Evolutionary conservation across 2,888 invertebrate genomes (phyloP), one percentile per base, ranked within the genome.

Genomic region (Malthinus flaveolus): DNA sequence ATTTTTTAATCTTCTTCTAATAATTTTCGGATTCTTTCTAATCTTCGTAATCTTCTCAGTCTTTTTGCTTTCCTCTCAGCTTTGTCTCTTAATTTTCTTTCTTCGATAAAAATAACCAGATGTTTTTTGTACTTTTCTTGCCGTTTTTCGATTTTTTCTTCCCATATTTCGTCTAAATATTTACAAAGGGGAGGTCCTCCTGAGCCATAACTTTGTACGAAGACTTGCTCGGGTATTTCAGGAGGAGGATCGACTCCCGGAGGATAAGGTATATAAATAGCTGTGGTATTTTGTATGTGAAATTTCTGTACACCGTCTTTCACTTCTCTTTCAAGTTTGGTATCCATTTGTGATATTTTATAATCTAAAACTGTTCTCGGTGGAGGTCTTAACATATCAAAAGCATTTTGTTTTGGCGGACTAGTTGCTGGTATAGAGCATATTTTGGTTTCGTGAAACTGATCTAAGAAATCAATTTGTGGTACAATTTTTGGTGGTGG

Each of bases 121-220:
- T 39, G 15, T 13, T 37, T 9, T 13, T 9, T 11, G 13, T 51
- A 39, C 4, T 49, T 33, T n/a, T 48, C 42, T 51, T 71, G 68
- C 35, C 56, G 15, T 35, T 61, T 46, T 37, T 65, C 62, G 45
- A 66, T 55, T 36, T 64, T 56, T 23, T 63, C 63, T 34, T 60
- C 56, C 63, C 67, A 69, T 34, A 67, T 67, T 63, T 75, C 75
- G 12, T 75, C 73, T 6, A 69, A 10, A 57, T 70, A 75, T 48
- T 65, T 61, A 67, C 67, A 72, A 36, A 70, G 68, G 0, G 75
- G 73, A 6, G 69, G 70, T 23, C 71, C 61, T 6, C 72, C 72
- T 34, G n/a, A n/a, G n/a, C n/a, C n/a, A n/a, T n/a, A n/a, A n/a
- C n/a, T n/a, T n/a, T n/a, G n/a, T n/a, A n/a, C n/a, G n/a, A n/a